Evolutionary conservation across 1,140 invertebrate species (phyloP), one percentile per base, ranked within the genome.

Genomic region (Belonocnema kinseyi): DNA sequence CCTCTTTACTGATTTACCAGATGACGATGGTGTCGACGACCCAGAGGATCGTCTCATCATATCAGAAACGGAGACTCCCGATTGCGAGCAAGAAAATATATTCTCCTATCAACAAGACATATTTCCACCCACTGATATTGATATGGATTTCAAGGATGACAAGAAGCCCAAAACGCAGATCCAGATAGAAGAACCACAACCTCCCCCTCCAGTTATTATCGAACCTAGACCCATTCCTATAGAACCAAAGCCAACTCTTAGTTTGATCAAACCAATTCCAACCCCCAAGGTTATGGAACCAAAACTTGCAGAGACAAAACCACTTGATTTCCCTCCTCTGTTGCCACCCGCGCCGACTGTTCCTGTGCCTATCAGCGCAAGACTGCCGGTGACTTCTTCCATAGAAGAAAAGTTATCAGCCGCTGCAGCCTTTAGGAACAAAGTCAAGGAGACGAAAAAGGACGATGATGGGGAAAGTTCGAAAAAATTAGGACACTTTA

Each of bases 61-160:
- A 77, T 93, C 92, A 1, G 93, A 93, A 77, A 92, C 92, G 51
- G 93, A 93, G 73, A 92, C 93, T 75, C 92, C 92, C 2, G 94
- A 94, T 83, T 82, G 81, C 1, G 93, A 93, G 80, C 92, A 91
- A 16, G 88, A 89, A 5, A 88, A 85, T 72, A 81, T 93, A 7
- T 94, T 94, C 82, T 93, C 92, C 3, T 88, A 92, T 79, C 92
- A 93, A 33, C 92, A 93, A 76, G 92, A 94, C 72, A 92, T 93
- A 0, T 92, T 94, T 50, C 91, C 92, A n/a, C 50, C 66, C 8
- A 83, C 53, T 40, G 85, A 85, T n/a, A 54, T 54, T 33, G 77
- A 74, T 7, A 73, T 77, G 17, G 83, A 85, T 46, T 82, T 80
- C 0, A 80, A 76, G 13, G 84, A 83, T 26, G 86, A 89, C 1